Evolutionary conservation across 2,113 vertebrate genomes (phyloP), one percentile per base, ranked within the genome.

Genomic region (Thinocorus orbignyianus): DNA sequence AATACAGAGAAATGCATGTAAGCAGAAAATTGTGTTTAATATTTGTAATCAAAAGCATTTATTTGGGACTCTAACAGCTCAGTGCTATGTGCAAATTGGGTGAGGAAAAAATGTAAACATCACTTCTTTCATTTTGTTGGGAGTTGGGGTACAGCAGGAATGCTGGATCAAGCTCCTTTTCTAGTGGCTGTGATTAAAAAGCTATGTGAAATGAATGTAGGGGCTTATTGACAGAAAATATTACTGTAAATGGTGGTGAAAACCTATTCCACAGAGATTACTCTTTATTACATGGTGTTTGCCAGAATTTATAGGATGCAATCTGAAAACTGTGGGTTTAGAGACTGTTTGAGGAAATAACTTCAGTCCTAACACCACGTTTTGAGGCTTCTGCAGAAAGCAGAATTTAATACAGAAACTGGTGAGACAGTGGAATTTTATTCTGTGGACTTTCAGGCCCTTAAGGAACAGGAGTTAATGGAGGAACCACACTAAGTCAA

Each of bases 21-120:
- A 93, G 97, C 96, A 97, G 96, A 97, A 97, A 96, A 97, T 97
- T 96, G 94, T 92, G 81, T 96, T 95, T 97, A 96, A 97, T 97
- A 97, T 96, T 97, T 92, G 87, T 94, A 97, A 97, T 95, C 95
- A 95, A 95, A 97, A 96, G 94, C 95, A 90, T 96, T 97, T 97
- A 95, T 97, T 86, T 73, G 76, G 86, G 94, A 44, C 70, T 80
- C 17, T 83, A 81, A 83, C 77, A 83, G 79, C 70, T 41, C 44
- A 70, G 77, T 51, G 70, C 96, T 95, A 95, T 18, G 81, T 92
- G 96, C 93, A 93, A 96, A 95, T 93, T 93, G 85, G 86, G 86
- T 46, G 58, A 86, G 49, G 44, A 73, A 92, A 94, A 94, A 96
- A 96, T 77, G 79, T 96, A 95, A 97, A 95, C 90, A 79, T 49